Percentiles rank a stretch among this genome's conserved stretches.
phyloP scores from a whole-genome alignment of 1,140 invertebrate genomes.

The Drosophila suzukii region DNA sequence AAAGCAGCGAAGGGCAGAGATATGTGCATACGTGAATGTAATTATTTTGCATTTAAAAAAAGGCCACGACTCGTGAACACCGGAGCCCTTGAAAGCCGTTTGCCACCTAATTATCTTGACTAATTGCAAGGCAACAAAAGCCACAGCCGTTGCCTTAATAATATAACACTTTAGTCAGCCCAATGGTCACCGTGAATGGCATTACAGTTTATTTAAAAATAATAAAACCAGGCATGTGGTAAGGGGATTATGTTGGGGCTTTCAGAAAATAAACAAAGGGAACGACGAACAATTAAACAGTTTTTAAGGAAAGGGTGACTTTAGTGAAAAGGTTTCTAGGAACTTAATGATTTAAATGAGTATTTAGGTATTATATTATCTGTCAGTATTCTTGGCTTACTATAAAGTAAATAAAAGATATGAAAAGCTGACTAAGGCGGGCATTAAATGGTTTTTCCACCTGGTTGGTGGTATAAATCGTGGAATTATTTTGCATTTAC shows the following conservation, averaged over 20 bases:
- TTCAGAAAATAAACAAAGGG: not conserved
- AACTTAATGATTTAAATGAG: not conserved
- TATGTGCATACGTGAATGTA: constrained; percentile 26
- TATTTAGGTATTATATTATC: not conserved
- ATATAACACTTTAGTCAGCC: constrained; percentile 9
- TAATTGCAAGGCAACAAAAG: constrained; percentile 48
- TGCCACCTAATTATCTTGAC: constrained; percentile 54
- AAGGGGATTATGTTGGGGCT: not conserved
- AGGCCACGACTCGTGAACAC: constrained; percentile 8
- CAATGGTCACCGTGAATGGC: constrained; percentile 5
- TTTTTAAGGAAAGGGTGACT: not conserved
- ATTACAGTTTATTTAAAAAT: not conserved
- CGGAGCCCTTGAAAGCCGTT: constrained; percentile 36
- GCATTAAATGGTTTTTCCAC: constrained; percentile 8
- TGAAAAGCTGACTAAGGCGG: too few species aligned
- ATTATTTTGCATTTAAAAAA: constrained; percentile 74
- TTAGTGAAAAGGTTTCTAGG: not conserved
- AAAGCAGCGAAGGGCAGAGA: constrained; percentile 10
- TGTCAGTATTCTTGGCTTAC: too few species aligned
- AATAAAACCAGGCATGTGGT: not conserved
- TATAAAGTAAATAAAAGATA: not conserved
- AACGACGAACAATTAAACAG: not conserved
- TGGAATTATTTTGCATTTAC: constrained; percentile 38
- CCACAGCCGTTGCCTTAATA: constrained; percentile 9
- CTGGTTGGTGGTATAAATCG: constrained; percentile 6